A percentile compares a stretch with the other conserved stretches of the same genome.
phyloP scores from a whole-genome alignment of 2,113 vertebrate genomes.

The Antechinus stuartii region DNA sequence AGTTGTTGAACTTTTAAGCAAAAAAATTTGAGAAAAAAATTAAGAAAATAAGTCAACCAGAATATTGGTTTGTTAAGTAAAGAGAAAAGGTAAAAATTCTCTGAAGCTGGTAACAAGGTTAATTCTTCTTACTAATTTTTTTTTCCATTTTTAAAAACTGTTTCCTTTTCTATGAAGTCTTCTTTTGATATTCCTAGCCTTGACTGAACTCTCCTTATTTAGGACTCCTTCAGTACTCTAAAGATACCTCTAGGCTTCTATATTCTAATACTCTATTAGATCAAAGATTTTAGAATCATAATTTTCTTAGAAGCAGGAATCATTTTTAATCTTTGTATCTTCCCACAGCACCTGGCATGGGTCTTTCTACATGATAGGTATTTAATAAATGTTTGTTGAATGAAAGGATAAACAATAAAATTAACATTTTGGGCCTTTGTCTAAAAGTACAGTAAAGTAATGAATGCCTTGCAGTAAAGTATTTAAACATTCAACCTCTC shows the following conservation, averaged over 20 bases:
- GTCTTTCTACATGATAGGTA: not conserved
- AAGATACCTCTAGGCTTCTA: not conserved
- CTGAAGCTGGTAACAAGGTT: not conserved
- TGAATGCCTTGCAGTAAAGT: not conserved
- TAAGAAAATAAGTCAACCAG: not conserved
- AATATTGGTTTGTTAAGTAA: not conserved
- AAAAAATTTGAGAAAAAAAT: not conserved
- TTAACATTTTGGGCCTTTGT: not conserved
- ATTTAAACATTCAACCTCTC: not conserved
- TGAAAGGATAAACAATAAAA: not conserved
- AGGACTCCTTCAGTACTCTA: not conserved
- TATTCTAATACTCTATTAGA: not conserved
- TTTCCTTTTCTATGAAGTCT: not conserved
- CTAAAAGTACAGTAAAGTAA: not conserved
- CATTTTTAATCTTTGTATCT: not conserved
- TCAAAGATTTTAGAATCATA: not conserved
- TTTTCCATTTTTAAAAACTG: not conserved
- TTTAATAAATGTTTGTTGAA: not conserved
- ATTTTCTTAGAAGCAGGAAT: not conserved
- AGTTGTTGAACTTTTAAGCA: not conserved
- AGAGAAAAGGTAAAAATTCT: not conserved
- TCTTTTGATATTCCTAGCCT: not conserved
- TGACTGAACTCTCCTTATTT: not conserved
- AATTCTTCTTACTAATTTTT: not conserved
- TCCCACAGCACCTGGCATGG: not conserved